A percentile compares a stretch with the other conserved stretches of the same genome.
These are phyloP conservation scores for Drosophila varians DNA, from an alignment of 1,140 invertebrate genomes.

Conservation along the genomic window DNA sequence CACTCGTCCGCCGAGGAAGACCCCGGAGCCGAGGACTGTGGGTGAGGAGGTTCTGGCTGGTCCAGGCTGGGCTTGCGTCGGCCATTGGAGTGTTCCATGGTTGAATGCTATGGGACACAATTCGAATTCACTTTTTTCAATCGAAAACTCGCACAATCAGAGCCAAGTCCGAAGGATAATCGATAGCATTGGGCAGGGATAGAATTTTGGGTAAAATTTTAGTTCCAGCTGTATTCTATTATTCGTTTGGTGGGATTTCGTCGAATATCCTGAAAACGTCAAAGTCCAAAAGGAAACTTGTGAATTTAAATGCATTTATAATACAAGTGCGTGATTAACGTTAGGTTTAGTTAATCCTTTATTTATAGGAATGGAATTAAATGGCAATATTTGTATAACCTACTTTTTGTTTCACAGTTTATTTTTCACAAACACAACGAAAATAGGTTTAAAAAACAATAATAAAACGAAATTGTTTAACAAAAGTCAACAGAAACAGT, in stretches of 20 bases:
- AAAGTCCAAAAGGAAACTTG: background rate
- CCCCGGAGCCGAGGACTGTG: slow-evolving; percentile 15
- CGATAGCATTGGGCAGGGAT: slow-evolving; percentile 34
- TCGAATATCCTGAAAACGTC: slow-evolving; percentile 16
- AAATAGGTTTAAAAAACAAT: slow-evolving; percentile 6
- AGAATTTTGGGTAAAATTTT: slow-evolving; percentile 22
- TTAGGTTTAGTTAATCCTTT: background rate
- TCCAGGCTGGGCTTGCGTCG: slow-evolving; percentile 41
- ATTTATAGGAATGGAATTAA: background rate
- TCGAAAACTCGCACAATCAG: slow-evolving; percentile 36
- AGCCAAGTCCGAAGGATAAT: slow-evolving; percentile 51
- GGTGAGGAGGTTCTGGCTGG: slow-evolving; percentile 17
- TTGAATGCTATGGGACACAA: slow-evolving; percentile 6
- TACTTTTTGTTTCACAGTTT: slow-evolving; percentile 2
- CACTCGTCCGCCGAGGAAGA: slow-evolving; percentile 26
- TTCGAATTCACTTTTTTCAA: background rate
- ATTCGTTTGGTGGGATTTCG: slow-evolving; percentile 64
- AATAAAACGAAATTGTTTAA: slow-evolving; percentile 25
- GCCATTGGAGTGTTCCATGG: slow-evolving; percentile 69
- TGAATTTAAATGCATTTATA: background rate
- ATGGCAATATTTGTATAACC: background rate
- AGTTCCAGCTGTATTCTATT: slow-evolving; percentile 39
- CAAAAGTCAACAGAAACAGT: slow-evolving; percentile 51
- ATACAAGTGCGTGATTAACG: background rate
- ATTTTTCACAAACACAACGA: background rate